A percentile compares a stretch with the other conserved stretches of the same genome.
These are phyloP conservation scores for Apaloderma vittatum DNA, from an alignment of 2,113 vertebrate genomes.

Conservation along the genomic window DNA sequence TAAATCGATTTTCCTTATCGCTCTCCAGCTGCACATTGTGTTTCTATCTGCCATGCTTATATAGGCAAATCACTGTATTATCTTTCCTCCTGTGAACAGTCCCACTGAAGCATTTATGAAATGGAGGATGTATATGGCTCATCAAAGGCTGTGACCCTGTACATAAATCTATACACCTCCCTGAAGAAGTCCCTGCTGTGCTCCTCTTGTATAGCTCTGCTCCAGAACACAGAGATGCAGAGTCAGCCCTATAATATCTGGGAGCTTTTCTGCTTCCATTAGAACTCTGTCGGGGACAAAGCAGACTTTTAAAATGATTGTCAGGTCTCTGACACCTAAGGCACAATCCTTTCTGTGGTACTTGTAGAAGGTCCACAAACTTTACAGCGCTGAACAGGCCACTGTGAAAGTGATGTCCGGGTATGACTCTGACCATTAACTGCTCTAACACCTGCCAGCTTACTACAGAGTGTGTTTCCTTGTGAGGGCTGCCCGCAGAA, in stretches of 20 bases:
- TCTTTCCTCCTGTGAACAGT: constrained; percentile 39
- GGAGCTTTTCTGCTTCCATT: neutral
- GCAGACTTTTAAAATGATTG: neutral
- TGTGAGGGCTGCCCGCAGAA: neutral
- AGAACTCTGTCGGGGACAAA: neutral
- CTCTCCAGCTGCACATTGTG: constrained; percentile 47
- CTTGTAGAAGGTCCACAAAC: neutral
- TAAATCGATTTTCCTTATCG: constrained; percentile 44
- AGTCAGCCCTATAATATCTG: neutral
- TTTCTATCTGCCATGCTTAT: constrained; percentile 51
- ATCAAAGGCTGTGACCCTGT: neutral
- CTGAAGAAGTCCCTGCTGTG: neutral
- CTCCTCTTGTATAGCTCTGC: neutral
- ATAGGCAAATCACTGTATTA: constrained; percentile 58
- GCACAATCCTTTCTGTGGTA: neutral
- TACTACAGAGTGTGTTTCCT: neutral
- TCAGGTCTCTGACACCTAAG: neutral
- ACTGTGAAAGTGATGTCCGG: neutral
- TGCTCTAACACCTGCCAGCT: neutral
- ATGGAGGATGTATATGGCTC: neutral
- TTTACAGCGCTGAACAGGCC: neutral
- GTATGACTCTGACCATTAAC: neutral
- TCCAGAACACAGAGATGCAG: neutral
- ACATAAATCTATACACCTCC: neutral
- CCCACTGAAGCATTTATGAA: constrained; percentile 38